phyloP scores from a whole-genome alignment of 1,140 invertebrate genomes.

The Drosophila pseudoananassae region DNA sequence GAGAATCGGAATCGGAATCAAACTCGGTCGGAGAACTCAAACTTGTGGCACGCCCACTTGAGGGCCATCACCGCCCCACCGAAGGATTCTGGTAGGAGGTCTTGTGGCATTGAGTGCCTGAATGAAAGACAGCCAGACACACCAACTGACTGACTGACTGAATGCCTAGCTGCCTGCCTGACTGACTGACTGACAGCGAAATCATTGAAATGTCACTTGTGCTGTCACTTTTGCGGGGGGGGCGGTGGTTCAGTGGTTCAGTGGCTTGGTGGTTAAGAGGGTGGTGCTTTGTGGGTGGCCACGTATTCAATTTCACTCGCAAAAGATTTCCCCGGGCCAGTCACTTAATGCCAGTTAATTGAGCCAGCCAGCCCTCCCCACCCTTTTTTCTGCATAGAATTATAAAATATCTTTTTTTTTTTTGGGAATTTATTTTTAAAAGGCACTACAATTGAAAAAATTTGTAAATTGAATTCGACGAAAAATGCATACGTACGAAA shows the following conservation, averaged over 20 bases:
- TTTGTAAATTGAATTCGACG: no score
- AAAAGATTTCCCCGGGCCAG: constrained; percentile 28
- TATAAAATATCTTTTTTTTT: constrained; percentile 29
- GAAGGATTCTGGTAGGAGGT: constrained; percentile 5
- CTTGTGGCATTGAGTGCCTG: constrained; percentile 37
- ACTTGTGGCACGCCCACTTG: constrained; percentile 6
- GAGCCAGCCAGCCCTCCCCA: constrained; percentile 14
- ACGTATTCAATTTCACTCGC: constrained; percentile 50
- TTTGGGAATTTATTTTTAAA: not conserved
- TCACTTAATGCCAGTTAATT: constrained; percentile 60
- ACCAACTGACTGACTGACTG: constrained; percentile 27
- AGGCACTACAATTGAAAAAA: no score
- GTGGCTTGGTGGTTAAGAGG: no score
- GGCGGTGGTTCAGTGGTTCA: not conserved
- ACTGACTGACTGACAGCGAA: constrained; percentile 60
- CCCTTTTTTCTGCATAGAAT: constrained; percentile 21
- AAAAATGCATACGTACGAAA: not conserved
- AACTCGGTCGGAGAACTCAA: not conserved
- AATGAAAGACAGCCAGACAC: constrained; percentile 2
- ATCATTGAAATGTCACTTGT: constrained; percentile 68
- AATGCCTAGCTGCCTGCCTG: constrained; percentile 30
- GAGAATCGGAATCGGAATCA: not conserved
- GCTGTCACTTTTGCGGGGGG: constrained; percentile 51
- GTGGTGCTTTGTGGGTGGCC: constrained; percentile 17
- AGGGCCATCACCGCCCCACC: not conserved